Evolutionary conservation across 2,888 invertebrate species (phyloP), one percentile per base, ranked within the genome.

Genomic region (Adelognathus sp.): DNA sequence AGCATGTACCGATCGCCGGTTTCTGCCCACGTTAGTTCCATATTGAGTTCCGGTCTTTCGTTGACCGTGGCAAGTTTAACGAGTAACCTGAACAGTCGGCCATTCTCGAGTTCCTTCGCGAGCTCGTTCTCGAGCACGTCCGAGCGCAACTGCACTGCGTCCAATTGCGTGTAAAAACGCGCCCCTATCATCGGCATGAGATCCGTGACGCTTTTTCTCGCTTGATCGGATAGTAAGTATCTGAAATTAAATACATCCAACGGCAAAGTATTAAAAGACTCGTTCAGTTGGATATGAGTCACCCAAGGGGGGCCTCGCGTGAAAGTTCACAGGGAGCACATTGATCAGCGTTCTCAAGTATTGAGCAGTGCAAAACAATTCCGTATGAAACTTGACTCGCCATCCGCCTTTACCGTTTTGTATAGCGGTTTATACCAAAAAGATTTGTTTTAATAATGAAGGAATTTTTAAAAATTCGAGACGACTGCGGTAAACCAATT

Each of bases 101-200:
- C 98, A 92, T 99, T 99, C 92, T 99, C 98, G 88, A 98, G 94
- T 92, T 99, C 99, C 92, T 96, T 96, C 11, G 97, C 94, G 78
- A 99, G 93, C 91, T 98, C 98, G 82, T 96, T 96, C 88, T 99
- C 98, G 84, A 98, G 93, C 56, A 96, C 94, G 91, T 99, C 99
- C 56, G 96, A 95, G 83, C 97, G 95, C 73, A 96, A 93, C 91
- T 98, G 97, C 75, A 97, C 93, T 4, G 96, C 96, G 92, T 99
- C 99, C 90, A 99, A 93, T 93, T 99, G 98, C 0, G 97, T 97
- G 92, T 98, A 99, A 92, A 99, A 99, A 75, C 99, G 94, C 52
- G 98, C 98, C 52, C 97, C 99, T 86, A 99, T 99, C 98, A 99
- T 98, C 29, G 99, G 99, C 99, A 99, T 99, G 87, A 99, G 94